These are phyloP conservation scores for Baccha elongata DNA, from an alignment of 2,888 invertebrate genomes.

Conservation along the genomic window DNA sequence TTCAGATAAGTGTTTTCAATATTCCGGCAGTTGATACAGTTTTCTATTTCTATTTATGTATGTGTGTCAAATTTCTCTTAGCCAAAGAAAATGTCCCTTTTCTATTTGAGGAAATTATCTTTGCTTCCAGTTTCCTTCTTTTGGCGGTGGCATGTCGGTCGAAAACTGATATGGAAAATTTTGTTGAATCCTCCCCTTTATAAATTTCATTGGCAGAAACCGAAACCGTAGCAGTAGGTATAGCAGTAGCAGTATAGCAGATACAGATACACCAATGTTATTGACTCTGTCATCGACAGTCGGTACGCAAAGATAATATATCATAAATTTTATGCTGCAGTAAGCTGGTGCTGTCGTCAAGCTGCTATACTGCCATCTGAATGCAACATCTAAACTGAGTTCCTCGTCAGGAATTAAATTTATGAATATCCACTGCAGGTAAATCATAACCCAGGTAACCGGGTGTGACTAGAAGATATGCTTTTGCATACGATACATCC, in stretches of 20 bases:
- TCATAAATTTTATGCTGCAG: conserved; percentile 67
- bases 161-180: conserved; percentile 42
- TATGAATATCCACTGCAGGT: conserved; percentile 68
- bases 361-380: conserved; percentile 36
- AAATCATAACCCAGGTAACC: conserved; percentile 60
- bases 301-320: conserved; percentile 60
- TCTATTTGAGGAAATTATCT: conserved; percentile 64
- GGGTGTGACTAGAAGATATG: conserved; percentile 71
- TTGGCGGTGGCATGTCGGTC: conserved; percentile 12
- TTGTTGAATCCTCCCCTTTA: conserved; percentile 24
- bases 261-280: conserved; percentile 47
- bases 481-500: conserved; percentile 40
- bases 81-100: conserved; percentile 54
- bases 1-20: conserved; percentile 56
- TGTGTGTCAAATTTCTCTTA: conserved; percentile 21
- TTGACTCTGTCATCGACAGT: conserved; percentile 72
- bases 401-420: conserved; percentile 52
- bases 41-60: conserved; percentile 11
- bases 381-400: conserved; percentile 21
- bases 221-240: neutral
- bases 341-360: conserved; percentile 53
- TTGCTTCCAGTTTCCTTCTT: conserved; percentile 35
- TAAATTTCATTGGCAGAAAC: conserved; percentile 32
- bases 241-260: neutral
- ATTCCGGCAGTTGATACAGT: conserved; percentile 35